Base-by-base conservation (phyloP, 1,140 invertebrate genomes). In the Calephelis nemesis region DNA sequence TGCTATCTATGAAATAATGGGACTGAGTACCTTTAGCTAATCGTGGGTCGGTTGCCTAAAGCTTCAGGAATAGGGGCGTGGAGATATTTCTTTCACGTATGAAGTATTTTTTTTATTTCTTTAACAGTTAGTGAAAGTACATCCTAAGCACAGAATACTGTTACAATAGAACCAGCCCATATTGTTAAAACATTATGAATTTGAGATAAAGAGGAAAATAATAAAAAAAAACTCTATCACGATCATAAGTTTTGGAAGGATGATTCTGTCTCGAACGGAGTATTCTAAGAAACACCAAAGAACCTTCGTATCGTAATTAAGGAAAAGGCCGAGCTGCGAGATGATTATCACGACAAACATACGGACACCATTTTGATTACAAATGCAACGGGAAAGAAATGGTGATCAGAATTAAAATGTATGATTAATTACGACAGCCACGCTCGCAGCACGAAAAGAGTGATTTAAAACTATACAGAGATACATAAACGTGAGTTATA, bases 181-280 rank as follows among this genome's bases (percentile, higher is more conserved):
- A 30, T 30, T 30, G 1, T 30, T 30, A 30, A 30, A 30, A 30
- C 30, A 30, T 30, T 30, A 30, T 4, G 30, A 30, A 30, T 30
- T 30, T 30, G 1, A 30, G 4, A 30, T 30, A 30, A 30, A 30
- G 30, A 30, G 30, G 30, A 30, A 30, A 30, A 30, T 30, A 30
- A 30, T 30, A 30, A 30, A 30, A 30, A n/a, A 30, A 30, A 30
- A 30, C 30, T 30, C 30, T 1, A 30, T 30, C 30, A 30, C 30
- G 30, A 39, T 58, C 30, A 58, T 4, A 39, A 58, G 50, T 54
- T 19, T 54, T 19, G 11, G 69, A 70, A 62, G 67, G 63, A 69
- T 75, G 76, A 83, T 82, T 79, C 70, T 76, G 72, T 45, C 77
- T 82, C 75, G 63, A 71, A 72, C 66, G 70, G 75, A 73, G 71